Conservation (phyloP, 2,113 vertebrate genomes). For the Climacteris rufus region DNA sequence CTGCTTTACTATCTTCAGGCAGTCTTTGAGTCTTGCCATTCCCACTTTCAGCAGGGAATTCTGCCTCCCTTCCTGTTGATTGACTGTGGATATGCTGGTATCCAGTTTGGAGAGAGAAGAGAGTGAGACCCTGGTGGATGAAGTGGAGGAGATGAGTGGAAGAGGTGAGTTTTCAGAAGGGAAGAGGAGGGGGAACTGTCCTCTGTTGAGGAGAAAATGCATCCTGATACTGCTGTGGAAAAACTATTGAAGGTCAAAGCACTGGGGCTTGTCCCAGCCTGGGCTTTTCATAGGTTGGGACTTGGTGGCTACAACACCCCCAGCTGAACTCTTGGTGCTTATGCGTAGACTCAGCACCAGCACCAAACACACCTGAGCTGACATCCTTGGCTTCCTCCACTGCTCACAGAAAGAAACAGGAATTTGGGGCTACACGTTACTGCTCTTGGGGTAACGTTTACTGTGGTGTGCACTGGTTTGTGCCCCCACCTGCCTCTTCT, state of each 20-base stretch:
- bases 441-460: fast-evolving
- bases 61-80: background rate
- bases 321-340: background rate
- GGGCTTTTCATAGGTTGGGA: background rate
- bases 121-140: background rate
- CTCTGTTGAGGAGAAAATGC: background rate
- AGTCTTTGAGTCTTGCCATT: background rate
- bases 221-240: background rate
- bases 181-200: background rate
- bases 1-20: background rate
- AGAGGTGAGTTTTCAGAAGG: conserved; percentile 7
- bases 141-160: background rate
- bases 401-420: background rate
- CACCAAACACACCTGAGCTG: background rate
- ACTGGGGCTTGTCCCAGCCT: background rate
- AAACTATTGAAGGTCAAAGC: background rate
- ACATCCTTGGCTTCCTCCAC: background rate
- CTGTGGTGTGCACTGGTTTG: fast-evolving
- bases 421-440: background rate
- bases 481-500: background rate
- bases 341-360: background rate
- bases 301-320: background rate
- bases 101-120: background rate
- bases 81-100: background rate
- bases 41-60: background rate